Percentiles rank a stretch among this genome's conserved stretches.
phyloP scores from a whole-genome alignment of 2,888 invertebrate species.

The Holacanthella duospinosa region DNA sequence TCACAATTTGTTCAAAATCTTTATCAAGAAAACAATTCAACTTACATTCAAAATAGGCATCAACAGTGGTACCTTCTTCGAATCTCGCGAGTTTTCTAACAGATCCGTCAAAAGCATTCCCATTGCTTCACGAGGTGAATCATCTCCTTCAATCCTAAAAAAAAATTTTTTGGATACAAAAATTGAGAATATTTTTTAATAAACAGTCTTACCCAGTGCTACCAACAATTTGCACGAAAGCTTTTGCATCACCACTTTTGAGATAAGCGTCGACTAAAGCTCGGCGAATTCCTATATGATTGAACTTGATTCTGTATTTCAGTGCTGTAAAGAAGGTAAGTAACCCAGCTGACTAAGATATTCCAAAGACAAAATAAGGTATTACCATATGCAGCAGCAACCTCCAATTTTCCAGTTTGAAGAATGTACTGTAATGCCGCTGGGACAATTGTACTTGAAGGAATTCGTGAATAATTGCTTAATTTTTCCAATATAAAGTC shows the following conservation, averaged over 20 bases:
- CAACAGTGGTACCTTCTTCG: constrained; percentile 41
- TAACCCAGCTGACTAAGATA: not conserved
- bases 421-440: constrained; percentile 51
- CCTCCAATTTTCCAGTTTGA: constrained; percentile 47
- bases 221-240: constrained; percentile 52
- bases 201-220: constrained; percentile 18
- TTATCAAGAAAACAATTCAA: not conserved
- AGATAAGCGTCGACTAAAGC: constrained; percentile 51
- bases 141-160: constrained; percentile 23
- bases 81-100: constrained; percentile 36
- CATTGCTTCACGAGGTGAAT: constrained; percentile 44
- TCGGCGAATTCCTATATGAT: constrained; percentile 47
- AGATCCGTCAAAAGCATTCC: constrained; percentile 51
- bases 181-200: not conserved
- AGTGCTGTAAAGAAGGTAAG: constrained; percentile 38
- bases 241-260: constrained; percentile 53
- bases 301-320: constrained; percentile 51
- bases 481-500: constrained; percentile 19
- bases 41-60: not conserved
- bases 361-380: not conserved
- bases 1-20: not conserved
- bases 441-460: constrained; percentile 15
- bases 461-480: constrained; percentile 18
- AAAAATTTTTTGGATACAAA: not conserved
- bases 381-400: constrained; percentile 55